These are phyloP conservation scores for Andrena chrysosceles DNA, from an alignment of 2,888 invertebrate genomes.

Conservation along the genomic window DNA sequence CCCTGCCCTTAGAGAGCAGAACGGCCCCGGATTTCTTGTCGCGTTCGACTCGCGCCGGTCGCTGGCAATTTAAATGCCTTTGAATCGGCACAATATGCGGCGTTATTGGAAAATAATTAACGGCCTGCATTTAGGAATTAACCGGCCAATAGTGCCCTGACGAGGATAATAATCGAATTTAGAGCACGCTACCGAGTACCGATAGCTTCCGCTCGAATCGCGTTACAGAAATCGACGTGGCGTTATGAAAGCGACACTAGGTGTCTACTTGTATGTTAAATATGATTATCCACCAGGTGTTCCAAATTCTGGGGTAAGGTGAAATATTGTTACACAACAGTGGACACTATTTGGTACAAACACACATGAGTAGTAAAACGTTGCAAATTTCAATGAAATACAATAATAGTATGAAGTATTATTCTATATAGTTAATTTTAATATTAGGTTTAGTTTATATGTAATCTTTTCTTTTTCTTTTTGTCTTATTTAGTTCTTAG, in stretches of 20 bases:
- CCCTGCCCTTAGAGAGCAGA: slow-evolving; percentile 14
- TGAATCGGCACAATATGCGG: slow-evolving; percentile 4
- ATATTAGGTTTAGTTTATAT: too few relatives aligned
- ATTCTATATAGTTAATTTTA: too few relatives aligned
- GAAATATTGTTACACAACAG: too few relatives aligned
- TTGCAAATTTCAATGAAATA: too few relatives aligned
- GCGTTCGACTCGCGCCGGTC: neutral
- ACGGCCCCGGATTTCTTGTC: slow-evolving; percentile 36
- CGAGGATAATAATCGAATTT: slow-evolving; percentile 36
- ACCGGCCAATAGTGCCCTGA: slow-evolving; percentile 38
- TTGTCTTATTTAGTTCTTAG: too few relatives aligned
- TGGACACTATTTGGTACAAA: too few relatives aligned
- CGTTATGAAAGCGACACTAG: neutral
- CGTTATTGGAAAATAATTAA: slow-evolving; percentile 60
- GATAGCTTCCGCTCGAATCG: slow-evolving; percentile 19
- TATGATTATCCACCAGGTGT: too few relatives aligned
- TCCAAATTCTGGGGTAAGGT: too few relatives aligned
- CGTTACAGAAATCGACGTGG: neutral
- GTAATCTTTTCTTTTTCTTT: too few relatives aligned
- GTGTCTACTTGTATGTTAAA: too few relatives aligned
- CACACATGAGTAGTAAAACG: too few relatives aligned
- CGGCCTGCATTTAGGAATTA: slow-evolving; percentile 47
- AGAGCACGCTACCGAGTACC: neutral
- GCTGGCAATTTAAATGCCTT: slow-evolving; percentile 44
- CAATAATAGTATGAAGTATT: too few relatives aligned